Percentiles rank a stretch among this genome's conserved stretches.
Conservation (phyloP, 2,113 vertebrate species). For the Anolis carolinensis region DNA sequence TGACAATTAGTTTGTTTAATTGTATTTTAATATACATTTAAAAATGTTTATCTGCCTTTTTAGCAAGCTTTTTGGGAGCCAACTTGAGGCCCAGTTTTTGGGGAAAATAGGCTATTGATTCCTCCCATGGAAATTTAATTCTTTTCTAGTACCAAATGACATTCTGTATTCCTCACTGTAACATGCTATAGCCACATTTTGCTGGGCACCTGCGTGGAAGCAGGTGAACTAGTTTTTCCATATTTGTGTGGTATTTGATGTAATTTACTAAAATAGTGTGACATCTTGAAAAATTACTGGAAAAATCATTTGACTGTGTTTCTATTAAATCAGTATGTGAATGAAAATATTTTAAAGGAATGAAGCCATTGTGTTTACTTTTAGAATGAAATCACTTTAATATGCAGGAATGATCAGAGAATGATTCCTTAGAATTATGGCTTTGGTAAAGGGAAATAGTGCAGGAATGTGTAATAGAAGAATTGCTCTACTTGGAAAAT, state of each 20-base stretch:
- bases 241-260: neutral
- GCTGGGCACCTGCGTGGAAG: neutral
- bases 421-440: neutral
- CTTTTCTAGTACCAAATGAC: too few relatives aligned
- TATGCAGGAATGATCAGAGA: neutral
- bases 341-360: slow-evolving; percentile 6
- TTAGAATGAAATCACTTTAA: neutral
- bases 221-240: neutral
- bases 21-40: too few relatives aligned
- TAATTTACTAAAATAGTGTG: neutral
- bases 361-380: neutral
- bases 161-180: neutral
- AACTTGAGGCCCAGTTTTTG: too few relatives aligned
- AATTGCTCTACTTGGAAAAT: neutral
- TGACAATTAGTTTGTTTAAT: too few relatives aligned
- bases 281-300: neutral
- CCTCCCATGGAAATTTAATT: too few relatives aligned
- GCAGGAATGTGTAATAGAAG: neutral
- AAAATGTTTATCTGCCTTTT: too few relatives aligned
- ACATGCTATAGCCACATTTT: neutral
- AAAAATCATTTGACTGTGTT: neutral
- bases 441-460: neutral
- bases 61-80: too few relatives aligned
- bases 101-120: too few relatives aligned
- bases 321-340: slow-evolving; percentile 28